These are phyloP conservation scores for Mastomys natalensis DNA, from an alignment of 2,113 vertebrate species.

Conservation along the genomic window DNA sequence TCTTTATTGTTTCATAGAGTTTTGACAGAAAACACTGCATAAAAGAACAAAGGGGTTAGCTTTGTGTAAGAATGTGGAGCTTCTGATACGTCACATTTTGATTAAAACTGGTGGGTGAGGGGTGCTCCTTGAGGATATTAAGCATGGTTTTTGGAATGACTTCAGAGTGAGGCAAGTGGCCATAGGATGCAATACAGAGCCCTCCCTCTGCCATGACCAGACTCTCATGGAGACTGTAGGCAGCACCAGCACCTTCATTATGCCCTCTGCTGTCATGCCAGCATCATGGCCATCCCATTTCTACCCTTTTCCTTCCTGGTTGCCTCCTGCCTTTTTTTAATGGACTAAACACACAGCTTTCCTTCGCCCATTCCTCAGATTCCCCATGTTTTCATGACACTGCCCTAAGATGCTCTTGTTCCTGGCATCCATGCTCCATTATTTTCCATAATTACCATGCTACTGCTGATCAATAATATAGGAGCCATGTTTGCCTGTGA, in stretches of 20 bases:
- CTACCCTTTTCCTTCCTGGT: background rate
- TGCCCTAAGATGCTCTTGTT: background rate
- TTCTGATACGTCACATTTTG: background rate
- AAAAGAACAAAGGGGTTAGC: constrained; percentile 22
- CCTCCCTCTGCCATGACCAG: background rate
- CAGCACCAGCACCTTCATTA: background rate
- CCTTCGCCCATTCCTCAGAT: constrained; percentile 13
- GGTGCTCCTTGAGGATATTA: background rate
- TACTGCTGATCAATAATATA: background rate
- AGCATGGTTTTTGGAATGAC: background rate
- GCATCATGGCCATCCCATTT: background rate
- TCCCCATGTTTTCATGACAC: background rate
- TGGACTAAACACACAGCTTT: background rate
- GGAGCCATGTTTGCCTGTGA: background rate
- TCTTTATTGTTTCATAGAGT: constrained; percentile 16
- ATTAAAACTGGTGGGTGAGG: background rate
- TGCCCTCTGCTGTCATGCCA: rapidly evolving
- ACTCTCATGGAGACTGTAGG: background rate
- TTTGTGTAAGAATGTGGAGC: constrained; percentile 10
- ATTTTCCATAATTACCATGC: background rate
- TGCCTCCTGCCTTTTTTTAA: background rate
- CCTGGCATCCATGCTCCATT: background rate
- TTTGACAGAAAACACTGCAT: background rate
- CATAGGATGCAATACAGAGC: background rate
- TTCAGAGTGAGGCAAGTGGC: background rate